Percentiles rank a stretch among this genome's conserved stretches.
These are phyloP conservation scores for Ginglymostoma cirratum DNA, from an alignment of 2,113 vertebrate genomes.

Conservation along the genomic window DNA sequence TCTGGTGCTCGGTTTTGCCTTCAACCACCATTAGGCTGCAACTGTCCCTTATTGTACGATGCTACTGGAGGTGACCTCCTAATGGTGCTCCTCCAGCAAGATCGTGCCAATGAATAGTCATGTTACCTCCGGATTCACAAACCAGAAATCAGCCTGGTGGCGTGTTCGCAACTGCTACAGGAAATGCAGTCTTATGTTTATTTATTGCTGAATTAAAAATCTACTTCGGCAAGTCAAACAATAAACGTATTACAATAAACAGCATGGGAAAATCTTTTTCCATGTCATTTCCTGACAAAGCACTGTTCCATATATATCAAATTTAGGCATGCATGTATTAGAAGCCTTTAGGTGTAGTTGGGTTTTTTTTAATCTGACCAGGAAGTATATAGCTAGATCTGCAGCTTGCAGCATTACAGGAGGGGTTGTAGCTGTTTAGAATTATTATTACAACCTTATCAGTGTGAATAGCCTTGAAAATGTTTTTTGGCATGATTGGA, in stretches of 20 bases:
- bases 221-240: background rate
- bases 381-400: background rate
- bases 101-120: background rate
- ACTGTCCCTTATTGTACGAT: too few species aligned
- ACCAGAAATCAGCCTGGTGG: background rate
- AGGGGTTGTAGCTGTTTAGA: background rate
- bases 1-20: too few species aligned
- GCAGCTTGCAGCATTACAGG: background rate
- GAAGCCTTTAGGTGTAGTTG: background rate
- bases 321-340: background rate
- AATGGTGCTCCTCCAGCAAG: background rate
- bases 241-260: background rate
- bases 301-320: background rate
- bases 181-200: background rate
- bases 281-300: background rate
- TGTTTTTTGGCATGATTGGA: slow-evolving; percentile 2
- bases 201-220: background rate
- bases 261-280: background rate
- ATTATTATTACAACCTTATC: slow-evolving; percentile 8
- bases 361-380: background rate
- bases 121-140: background rate
- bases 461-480: slow-evolving; percentile 17
- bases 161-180: background rate
- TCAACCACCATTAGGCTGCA: too few species aligned
- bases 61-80: background rate